Evolutionary conservation across 2,888 invertebrate genomes (phyloP), one percentile per base, ranked within the genome.

Genomic region (Limnephilus lunatus): DNA sequence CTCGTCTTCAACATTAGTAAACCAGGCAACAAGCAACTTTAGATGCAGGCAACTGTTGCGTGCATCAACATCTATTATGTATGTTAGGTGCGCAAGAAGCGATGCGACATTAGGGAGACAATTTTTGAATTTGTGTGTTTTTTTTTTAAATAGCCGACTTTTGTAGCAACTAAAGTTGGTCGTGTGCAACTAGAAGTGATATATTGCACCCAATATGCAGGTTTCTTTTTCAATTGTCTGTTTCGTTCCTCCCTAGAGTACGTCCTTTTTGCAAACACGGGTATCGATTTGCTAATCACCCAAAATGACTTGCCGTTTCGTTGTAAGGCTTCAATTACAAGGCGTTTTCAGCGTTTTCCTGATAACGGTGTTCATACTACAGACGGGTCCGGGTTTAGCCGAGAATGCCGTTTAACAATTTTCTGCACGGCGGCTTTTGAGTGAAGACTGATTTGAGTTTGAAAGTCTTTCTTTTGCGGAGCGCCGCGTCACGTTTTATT

Each of bases 271-370:
- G 39, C 32, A 83, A 32, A 83, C 83, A 86, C n/a, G 35, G n/a
- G 81, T 81, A 89, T 89, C 88, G 88, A 89, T 89, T 80, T 19
- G 88, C 88, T 89, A 89, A 89, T 89, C 80, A 32, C 88, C 88
- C 68, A n/a, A 80, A 80, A 80, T 89, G 88, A 89, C 88, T 89
- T 89, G 80, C 87, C 53, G 30, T 53, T 81, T 89, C 68, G 68
- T 68, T 89, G 31, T 81, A 81, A 80, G 88, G 88, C 88, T 89
- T 89, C 88, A 35, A 32, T 80, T 89, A 89, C 88, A 89, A 89
- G 80, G 44, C 86, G 44, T 48, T 86, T 86, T 89, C 53, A 25
- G 68, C 68, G 68, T 68, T 68, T 68, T 68, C 68, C 68, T 25
- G 68, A 25, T 25, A 68, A 68, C 68, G n/a, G 68, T 68, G 68